Evolutionary conservation across 2,113 vertebrate genomes (phyloP).

Genomic region (Barbus barbus): DNA sequence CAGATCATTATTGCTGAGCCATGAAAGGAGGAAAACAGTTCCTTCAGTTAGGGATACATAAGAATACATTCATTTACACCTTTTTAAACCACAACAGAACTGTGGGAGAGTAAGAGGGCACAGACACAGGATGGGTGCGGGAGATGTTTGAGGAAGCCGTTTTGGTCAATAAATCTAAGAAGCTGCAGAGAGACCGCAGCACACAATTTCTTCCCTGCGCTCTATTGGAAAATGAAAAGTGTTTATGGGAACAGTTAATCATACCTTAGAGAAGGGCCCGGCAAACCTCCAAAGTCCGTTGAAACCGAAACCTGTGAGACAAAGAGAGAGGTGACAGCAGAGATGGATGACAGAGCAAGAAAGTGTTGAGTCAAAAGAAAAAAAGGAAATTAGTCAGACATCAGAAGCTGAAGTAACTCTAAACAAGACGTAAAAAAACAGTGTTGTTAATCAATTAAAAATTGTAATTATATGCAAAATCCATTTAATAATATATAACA

Average conservation of each 20-base stretch:
- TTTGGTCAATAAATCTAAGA: constrained; percentile 37
- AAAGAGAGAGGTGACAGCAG: neutral
- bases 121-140: neutral
- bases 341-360: neutral
- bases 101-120: neutral
- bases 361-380: too few relatives aligned
- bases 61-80: neutral
- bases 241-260: constrained; percentile 52
- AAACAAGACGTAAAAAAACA: too few relatives aligned
- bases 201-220: constrained; percentile 32
- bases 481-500: too few relatives aligned
- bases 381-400: neutral
- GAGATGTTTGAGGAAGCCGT: neutral
- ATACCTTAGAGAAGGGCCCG: constrained; percentile 97
- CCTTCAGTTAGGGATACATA: neutral
- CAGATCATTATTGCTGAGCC: neutral
- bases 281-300: constrained; percentile 98
- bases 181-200: constrained; percentile 33
- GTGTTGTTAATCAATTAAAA: too few relatives aligned
- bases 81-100: neutral
- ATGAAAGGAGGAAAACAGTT: neutral
- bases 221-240: constrained; percentile 37
- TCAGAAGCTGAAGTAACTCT: neutral
- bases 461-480: neutral
- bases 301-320: constrained; percentile 92